Percentiles rank a stretch among this genome's conserved stretches.
Conservation (phyloP, 35 echinoderm and acorn worm species). For the Apostichopus parvimensis region DNA sequence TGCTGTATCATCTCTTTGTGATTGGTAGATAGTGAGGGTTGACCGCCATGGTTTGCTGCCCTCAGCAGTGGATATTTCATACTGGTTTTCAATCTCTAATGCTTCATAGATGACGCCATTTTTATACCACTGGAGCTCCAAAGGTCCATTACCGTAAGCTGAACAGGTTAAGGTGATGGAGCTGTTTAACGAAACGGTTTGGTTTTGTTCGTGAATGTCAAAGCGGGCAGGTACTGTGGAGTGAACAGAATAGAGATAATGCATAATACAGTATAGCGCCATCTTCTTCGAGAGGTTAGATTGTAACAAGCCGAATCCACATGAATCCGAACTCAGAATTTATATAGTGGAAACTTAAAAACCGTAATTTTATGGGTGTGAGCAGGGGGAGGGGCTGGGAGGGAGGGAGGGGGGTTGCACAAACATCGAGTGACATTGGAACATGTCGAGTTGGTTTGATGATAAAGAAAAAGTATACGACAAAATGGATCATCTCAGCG, state of each 20-base stretch:
- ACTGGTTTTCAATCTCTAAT: slow-evolving; percentile 48
- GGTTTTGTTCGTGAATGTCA: slow-evolving; percentile 66
- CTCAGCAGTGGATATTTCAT: slow-evolving; percentile 58
- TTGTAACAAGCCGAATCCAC: too few species aligned
- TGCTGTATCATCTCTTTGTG: slow-evolving; percentile 81
- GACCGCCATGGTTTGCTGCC: slow-evolving; percentile 48
- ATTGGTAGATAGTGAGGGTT: slow-evolving; percentile 63
- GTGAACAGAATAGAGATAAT: not conserved
- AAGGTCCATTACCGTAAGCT: slow-evolving; percentile 67
- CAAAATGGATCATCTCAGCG: too few species aligned
- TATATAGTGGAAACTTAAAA: too few species aligned
- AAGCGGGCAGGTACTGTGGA: slow-evolving; percentile 88
- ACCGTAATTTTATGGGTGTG: too few species aligned
- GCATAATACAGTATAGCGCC: too few species aligned
- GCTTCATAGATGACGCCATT: slow-evolving; percentile 70
- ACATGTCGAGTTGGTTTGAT: too few species aligned
- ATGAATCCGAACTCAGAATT: too few species aligned
- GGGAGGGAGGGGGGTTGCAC: too few species aligned
- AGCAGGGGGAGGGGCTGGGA: too few species aligned
- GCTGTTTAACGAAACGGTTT: slow-evolving; percentile 59
- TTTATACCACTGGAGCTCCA: slow-evolving; percentile 84
- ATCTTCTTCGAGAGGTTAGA: too few species aligned
- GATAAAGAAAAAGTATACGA: too few species aligned
- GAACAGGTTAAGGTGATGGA: slow-evolving; percentile 59
- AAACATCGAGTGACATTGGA: too few species aligned